Evolutionary conservation across 35 echinoderm and acorn worm genomes (phyloP), one percentile per base, ranked within the genome.

Genomic region (Apostichopus japonicus): DNA sequence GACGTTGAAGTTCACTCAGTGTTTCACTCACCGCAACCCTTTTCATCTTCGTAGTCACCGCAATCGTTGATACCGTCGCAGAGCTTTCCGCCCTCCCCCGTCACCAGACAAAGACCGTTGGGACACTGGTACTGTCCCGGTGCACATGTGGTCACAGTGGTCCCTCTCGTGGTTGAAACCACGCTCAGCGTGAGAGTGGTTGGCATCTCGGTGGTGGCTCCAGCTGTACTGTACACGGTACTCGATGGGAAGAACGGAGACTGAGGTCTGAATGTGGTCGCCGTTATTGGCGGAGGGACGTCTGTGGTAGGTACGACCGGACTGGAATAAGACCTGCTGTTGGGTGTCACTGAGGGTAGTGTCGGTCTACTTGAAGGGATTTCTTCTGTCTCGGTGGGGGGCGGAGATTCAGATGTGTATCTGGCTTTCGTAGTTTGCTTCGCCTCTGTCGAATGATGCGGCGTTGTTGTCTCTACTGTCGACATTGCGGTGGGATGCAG

Each of bases 11-110:
- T 13, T 15, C 11, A 72, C 11, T 13, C 4, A 15, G 8, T 33
- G 27, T 33, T 33, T 33, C 27, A 79, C 95, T 92, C 77, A 96
- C 95, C 95, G 87, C 95, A 96, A 63, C 93, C 93, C 23, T 44
- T 90, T 90, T 96, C 95, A 94, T 96, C 95, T 11, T 90, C 84
- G 23, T 65, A 92, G 78, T 96, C 95, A 8, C 90, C 91, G 73
- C 95, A 96, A 91, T 96, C 93, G 21, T 92, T 90, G 76, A 90
- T 67, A 6, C 93, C 93, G 90, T 96, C 91, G 86, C 95, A 96
- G 5, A 96, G 89, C 51, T 89, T 51, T 6, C 89, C 79, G 22
- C 86, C 88, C 16, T 27, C 58, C 1, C 95, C 92, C 65, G 75
- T 65, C 24, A 82, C 56, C 17, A 96, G 65, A 77, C 95, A 96